Base-by-base conservation (phyloP, 1,140 invertebrate genomes). In the Pectinophora gossypiella region DNA sequence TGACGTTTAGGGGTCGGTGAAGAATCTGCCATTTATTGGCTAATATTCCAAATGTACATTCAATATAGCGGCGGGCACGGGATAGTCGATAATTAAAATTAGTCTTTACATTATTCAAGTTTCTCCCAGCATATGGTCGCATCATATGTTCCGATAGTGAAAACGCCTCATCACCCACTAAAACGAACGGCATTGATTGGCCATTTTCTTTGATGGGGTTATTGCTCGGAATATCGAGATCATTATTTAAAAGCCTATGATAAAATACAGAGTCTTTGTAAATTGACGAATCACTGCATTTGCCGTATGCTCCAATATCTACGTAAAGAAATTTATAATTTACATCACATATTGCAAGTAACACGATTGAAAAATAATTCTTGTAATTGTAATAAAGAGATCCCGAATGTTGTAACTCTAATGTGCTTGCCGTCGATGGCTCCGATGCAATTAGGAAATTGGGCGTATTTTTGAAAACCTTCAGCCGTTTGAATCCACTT, bases 381-480 rank as follows among this genome's bases (percentile, higher is more conserved):
- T 88, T 88, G 56, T 88, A 89, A 68, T 88, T 85, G 45, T 66
- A 84, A 54, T 67, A 87, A 20, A 62, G 61, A n/a, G 69, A 72
- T n/a, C 74, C 76, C 51, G 45, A 54, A 61, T 75, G 58, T 73
- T 51, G 54, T 54, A 22, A 61, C 66, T 43, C 62, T 48, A 40
- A 84, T 54, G 55, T 87, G 79, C 51, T 83, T 88, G 23, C 79
- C 76, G 68, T 85, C 80, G 13, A 86, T 64, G 12, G 71, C 68
- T 19, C 73, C 79, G 19, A 77, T 19, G 45, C 69, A 77, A 48
- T 77, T 56, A n/a, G 71, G 66, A 54, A 76, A 83, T 38, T 82
- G 57, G 57, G 68, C 66, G n/a, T 59, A 15, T 56, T 61, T 51
- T 53, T 68, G 47, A 61, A 79, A 56, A 35, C 54, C 43, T 48